Evolutionary conservation across 2,113 vertebrate genomes (phyloP), one percentile per base, ranked within the genome.

Genomic region (Eulemur rufifrons): DNA sequence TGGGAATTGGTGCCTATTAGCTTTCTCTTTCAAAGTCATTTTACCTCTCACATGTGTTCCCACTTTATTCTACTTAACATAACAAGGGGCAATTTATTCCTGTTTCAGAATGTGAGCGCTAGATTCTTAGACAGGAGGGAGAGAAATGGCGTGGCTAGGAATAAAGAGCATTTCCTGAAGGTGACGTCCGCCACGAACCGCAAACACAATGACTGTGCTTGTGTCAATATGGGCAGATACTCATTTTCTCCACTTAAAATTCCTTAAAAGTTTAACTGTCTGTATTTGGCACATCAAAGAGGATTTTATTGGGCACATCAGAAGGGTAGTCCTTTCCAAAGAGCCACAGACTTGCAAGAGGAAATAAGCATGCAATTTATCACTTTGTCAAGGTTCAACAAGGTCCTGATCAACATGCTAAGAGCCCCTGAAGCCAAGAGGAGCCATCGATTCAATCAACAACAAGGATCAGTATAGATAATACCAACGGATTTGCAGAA

Each of bases 241-340:
- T 82, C 27, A 47, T 84, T 89, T 95, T 83, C 71, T 80, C 95
- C 4, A 9, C 81, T 92, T 90, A 23, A 90, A 63, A 95, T 84
- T 56, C 81, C 89, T 97, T 84, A 74, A 80, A 97, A 80, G 88
- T 86, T 59, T 23, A 45, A 42, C 45, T 69, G 50, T 63, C 92
- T 27, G 1, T n/a, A 87, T 52, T 73, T 84, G 81, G 89, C 80
- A 84, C 94, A 92, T 92, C 93, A 92, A 94, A 95, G 93, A 45
- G 80, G 76, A 59, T 89, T 94, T 92, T 92, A 93, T 0, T 61
- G 80, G 93, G 61, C 69, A 89, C 68, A 80, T 73, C 74, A 59
- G 66, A 86, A 76, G 85, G 88, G n/a, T 17, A 9, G 47, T 80
- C 56, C 8, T 94, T 96, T 93, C 59, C 61, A 94, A 95, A 81